Conservation (phyloP, 2,797 vertebrate species). For the Gymnocypris eckloni region DNA sequence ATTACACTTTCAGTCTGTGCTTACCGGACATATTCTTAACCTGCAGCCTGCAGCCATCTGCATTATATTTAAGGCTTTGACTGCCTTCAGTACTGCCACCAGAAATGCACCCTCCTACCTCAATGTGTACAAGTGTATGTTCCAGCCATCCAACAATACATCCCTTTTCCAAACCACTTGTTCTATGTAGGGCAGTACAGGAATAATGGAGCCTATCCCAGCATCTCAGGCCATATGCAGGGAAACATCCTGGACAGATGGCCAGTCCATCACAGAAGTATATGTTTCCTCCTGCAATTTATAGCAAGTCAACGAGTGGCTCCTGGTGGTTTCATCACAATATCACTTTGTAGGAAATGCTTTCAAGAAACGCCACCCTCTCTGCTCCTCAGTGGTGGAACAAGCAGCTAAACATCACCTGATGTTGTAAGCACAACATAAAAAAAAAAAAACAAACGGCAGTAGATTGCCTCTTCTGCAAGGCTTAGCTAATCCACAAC, state of each 20-base stretch:
- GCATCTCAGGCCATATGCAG: neutral
- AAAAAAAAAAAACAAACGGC: neutral
- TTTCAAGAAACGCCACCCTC: neutral
- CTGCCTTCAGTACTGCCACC: neutral
- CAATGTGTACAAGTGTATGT: neutral
- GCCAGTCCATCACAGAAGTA: neutral
- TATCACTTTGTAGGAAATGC: neutral
- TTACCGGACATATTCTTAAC: too few species aligned
- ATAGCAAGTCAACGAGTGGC: neutral
- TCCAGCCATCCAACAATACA: neutral
- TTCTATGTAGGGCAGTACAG: neutral
- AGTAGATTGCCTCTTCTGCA: neutral
- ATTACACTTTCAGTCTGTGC: neutral
- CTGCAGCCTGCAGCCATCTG: neutral
- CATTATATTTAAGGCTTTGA: neutral
- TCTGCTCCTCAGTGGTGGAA: neutral
- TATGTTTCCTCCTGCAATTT: neutral
- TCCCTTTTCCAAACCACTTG: neutral
- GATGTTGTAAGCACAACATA: conserved; percentile 1
- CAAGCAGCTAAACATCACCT: neutral
- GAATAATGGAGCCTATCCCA: neutral
- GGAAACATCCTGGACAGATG: neutral
- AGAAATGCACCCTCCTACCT: neutral
- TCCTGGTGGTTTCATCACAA: neutral
- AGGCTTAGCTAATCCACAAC: neutral